Evolutionary conservation across 2,797 vertebrate species (phyloP), one percentile per base, ranked within the genome.

Genomic region (Chloroceryle amazona): DNA sequence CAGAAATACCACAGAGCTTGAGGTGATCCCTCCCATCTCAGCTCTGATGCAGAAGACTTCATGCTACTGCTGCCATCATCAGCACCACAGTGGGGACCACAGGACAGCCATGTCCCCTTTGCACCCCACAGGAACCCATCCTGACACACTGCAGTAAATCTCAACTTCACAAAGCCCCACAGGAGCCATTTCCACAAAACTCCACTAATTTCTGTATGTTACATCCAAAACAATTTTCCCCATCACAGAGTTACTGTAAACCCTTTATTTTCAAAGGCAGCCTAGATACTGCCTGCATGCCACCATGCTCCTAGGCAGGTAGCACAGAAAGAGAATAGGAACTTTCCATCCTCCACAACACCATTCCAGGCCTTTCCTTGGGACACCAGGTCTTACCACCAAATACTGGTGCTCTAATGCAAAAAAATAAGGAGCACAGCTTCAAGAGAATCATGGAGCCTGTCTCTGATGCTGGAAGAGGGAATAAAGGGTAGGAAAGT

Each of bases 31-130:
- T 89, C 42, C 42, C 1, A 2, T 5, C 73, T 60, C 58, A 63
- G 10, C 41, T 35, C 28, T 8, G 4, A 3, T 11, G 1, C 0
- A 3, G 33, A n/a, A 57, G 29, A 25, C 13, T 46, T 65, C 0
- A 1, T 22, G 42, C 29, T 63, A 23, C 42, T 6, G 1, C 47
- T 51, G 47, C 54, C 29, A 13, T 15, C 3, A 0, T 35, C 57
- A 33, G 47, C 73, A 54, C 35, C 20, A 4, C 74, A 14, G 41
- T 5, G 7, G 52, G 58, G 35, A 41, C 74, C 9, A 7, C 2
- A 13, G 39, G 39, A 61, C 33, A 28, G 49, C 33, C 20, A 8
- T 3, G 5, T 21, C 17, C 28, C 17, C 12, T 8, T 31, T 11
- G 35, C 1, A 14, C 29, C 21, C 31, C 0, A 0, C 15, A 10